A percentile compares a stretch with the other conserved stretches of the same genome.
Evolutionary conservation across 2,113 vertebrate genomes (phyloP).

Genomic region (Gyps fulvus): DNA sequence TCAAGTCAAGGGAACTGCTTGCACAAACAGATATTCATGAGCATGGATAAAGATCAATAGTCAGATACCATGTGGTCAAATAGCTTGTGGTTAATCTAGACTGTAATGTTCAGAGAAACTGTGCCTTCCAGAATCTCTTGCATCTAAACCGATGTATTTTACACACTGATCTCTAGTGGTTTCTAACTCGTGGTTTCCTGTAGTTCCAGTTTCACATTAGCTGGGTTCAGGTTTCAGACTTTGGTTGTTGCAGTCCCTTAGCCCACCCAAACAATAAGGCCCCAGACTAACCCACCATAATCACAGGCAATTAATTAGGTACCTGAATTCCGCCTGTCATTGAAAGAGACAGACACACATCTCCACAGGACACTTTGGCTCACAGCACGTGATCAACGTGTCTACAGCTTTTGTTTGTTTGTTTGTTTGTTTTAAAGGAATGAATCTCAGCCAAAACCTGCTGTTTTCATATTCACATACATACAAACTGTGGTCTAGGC

Average conservation of each 20-base stretch:
- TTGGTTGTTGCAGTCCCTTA: not conserved
- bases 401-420: not conserved
- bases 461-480: not conserved
- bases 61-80: not conserved
- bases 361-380: not conserved
- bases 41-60: not conserved
- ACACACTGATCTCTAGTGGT: not conserved
- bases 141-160: not conserved
- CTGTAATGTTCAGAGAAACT: not conserved
- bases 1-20: not conserved
- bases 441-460: not conserved
- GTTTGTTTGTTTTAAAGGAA: not conserved
- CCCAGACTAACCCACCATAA: not conserved
- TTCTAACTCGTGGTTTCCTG: not conserved
- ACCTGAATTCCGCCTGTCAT: fast-evolving
- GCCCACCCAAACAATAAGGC: not conserved
- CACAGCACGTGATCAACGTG: fast-evolving
- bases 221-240: not conserved
- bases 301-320: not conserved
- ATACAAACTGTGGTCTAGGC: not conserved
- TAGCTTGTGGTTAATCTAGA: not conserved
- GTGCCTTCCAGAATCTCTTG: not conserved
- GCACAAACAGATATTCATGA: not conserved
- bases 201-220: not conserved
- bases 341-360: not conserved